These are phyloP conservation scores for Clepsis dumicolana DNA, from an alignment of 2,888 invertebrate genomes.

Conservation along the genomic window DNA sequence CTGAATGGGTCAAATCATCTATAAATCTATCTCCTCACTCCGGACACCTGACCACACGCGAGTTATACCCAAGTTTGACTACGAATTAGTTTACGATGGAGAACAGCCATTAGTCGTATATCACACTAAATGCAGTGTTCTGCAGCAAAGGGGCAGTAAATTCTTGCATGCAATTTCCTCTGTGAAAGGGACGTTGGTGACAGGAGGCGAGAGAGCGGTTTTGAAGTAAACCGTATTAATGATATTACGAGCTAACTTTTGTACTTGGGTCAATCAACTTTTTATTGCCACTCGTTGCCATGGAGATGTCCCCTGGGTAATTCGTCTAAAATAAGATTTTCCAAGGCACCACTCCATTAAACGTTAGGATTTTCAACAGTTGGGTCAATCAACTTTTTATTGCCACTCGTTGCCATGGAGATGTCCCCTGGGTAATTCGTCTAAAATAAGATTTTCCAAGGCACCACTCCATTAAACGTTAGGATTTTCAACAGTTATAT, in stretches of 20 bases:
- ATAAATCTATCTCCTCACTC: slow-evolving; percentile 26
- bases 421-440: too few relatives aligned
- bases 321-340: too few relatives aligned
- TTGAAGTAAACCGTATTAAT: neutral
- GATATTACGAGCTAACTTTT: neutral
- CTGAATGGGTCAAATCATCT: slow-evolving; percentile 23
- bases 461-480: too few relatives aligned
- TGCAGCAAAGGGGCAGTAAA: slow-evolving; percentile 44
- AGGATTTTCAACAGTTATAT: too few relatives aligned
- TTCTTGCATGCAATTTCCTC: slow-evolving; percentile 46
- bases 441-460: too few relatives aligned
- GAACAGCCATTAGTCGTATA: slow-evolving; percentile 28
- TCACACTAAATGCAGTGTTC: slow-evolving; percentile 40
- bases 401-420: too few relatives aligned
- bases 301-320: too few relatives aligned
- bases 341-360: too few relatives aligned
- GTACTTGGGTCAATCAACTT: too few relatives aligned
- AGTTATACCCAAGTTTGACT: slow-evolving; percentile 29
- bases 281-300: too few relatives aligned
- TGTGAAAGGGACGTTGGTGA: slow-evolving; percentile 34
- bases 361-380: too few relatives aligned
- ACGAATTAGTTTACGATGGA: slow-evolving; percentile 37
- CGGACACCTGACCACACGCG: slow-evolving; percentile 31
- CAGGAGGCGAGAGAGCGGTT: slow-evolving; percentile 33
- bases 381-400: too few relatives aligned